Evolutionary conservation across 2,888 invertebrate genomes (phyloP).

Genomic region (Anticlea derivata): DNA sequence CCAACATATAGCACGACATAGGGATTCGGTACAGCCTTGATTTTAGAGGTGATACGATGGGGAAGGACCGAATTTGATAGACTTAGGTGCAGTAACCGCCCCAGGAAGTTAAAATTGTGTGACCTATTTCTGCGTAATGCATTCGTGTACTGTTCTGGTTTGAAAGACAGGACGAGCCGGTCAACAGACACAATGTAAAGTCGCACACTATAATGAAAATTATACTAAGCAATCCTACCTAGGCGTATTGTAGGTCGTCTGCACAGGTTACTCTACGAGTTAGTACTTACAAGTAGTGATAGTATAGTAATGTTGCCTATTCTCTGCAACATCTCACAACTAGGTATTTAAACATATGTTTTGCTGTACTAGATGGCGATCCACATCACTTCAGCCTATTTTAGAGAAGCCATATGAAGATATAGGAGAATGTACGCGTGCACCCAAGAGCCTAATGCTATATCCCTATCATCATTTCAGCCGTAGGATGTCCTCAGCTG

Average conservation of each 20-base stretch:
- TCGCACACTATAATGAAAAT: background rate
- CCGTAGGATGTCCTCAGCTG: too few relatives aligned
- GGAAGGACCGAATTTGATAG: slow-evolving; percentile 2
- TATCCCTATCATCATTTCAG: too few relatives aligned
- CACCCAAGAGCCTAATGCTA: too few relatives aligned
- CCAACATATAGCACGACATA: slow-evolving; percentile 43
- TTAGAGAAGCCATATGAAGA: too few relatives aligned
- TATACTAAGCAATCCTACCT: background rate
- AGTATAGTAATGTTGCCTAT: too few relatives aligned
- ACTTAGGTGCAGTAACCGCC: slow-evolving; percentile 2
- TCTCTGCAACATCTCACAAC: too few relatives aligned
- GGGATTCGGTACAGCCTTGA: slow-evolving; percentile 18
- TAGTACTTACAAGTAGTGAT: too few relatives aligned
- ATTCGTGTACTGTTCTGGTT: background rate
- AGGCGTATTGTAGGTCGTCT: background rate
- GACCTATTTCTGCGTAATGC: background rate
- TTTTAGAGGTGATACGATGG: slow-evolving; percentile 17
- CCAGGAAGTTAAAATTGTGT: background rate
- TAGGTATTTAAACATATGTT: too few relatives aligned
- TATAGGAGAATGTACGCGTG: too few relatives aligned
- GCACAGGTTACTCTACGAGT: background rate
- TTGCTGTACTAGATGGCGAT: too few relatives aligned
- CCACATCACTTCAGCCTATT: too few relatives aligned
- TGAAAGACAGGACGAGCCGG: slow-evolving; percentile 2
- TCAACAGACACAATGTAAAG: slow-evolving; percentile 5